Evolutionary conservation across 2,888 invertebrate species (phyloP), one percentile per base, ranked within the genome.

Genomic region (Daptonema setosum): DNA sequence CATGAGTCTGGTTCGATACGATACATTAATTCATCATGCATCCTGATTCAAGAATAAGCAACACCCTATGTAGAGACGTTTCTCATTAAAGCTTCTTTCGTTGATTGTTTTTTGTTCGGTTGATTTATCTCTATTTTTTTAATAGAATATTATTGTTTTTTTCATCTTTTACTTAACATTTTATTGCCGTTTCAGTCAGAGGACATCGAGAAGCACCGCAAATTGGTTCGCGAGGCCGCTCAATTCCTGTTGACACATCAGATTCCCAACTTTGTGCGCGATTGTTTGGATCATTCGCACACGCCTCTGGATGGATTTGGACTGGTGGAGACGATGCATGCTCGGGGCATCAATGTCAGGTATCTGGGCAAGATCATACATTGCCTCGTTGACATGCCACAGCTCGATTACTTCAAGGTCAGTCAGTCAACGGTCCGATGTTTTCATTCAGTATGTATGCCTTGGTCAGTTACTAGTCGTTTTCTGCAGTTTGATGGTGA

Each of bases 221-320:
- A 86, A 63, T 77, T 93, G 8, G 85, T 95, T 1, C 84, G 85
- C 71, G 93, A 93, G 72, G 93, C 90, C 0, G 88, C 91, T 0
- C 87, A 91, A 64, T 95, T 91, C 76, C 75, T 97, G 63, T 79
- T 95, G 54, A 81, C 84, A 20, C 82, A 84, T 61, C 95, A 95
- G 76, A 86, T 97, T 67, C 95, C 95, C 1, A 83, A 83, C 56
- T 87, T 93, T 73, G 85, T 66, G 24, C 57, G 53, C 25, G 53
- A 41, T 26, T 35, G 35, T 24, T 17, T 41, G 24, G 41, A 53
- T 2, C 53, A 41, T 8, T 25, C 85, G 2, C 81, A 87, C 0
- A 85, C 88, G 2, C 90, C 91, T 0, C 86, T 93, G 80, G 95
- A 97, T 75, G 95, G 95, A 54, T 79, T 80, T 56, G 87, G 86